These are phyloP conservation scores for Apodemus sylvaticus DNA, from an alignment of 2,113 vertebrate genomes.

Conservation along the genomic window DNA sequence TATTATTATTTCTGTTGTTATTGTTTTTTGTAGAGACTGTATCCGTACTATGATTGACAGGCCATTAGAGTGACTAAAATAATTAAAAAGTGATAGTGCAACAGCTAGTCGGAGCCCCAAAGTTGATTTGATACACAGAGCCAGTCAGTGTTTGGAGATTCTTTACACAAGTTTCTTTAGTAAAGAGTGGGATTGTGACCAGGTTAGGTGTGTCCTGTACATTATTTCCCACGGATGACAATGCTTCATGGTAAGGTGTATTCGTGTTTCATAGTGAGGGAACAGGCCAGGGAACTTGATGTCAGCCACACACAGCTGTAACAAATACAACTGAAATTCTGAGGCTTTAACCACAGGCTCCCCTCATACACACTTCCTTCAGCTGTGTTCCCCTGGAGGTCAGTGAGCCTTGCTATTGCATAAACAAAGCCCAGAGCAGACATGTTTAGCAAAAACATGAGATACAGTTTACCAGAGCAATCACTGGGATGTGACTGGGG, in stretches of 20 bases:
- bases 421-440: constrained; percentile 20
- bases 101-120: not conserved
- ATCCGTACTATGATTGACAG: not conserved
- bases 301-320: not conserved
- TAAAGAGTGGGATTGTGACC: not conserved
- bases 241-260: not conserved
- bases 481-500: not conserved
- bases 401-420: not conserved
- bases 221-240: not conserved
- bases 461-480: not conserved
- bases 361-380: not conserved
- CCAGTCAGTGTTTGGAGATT: not conserved
- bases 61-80: not conserved
- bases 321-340: not conserved
- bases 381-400: not conserved
- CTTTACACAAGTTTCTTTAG: not conserved
- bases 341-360: not conserved
- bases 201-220: not conserved
- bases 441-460: constrained; percentile 28
- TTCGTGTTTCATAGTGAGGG: not conserved
- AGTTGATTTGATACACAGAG: not conserved
- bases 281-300: not conserved
- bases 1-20: not conserved
- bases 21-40: not conserved
- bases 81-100: not conserved